Evolutionary conservation across 2,113 vertebrate species (phyloP), one percentile per base, ranked within the genome.

Genomic region (Eidolon helvum): DNA sequence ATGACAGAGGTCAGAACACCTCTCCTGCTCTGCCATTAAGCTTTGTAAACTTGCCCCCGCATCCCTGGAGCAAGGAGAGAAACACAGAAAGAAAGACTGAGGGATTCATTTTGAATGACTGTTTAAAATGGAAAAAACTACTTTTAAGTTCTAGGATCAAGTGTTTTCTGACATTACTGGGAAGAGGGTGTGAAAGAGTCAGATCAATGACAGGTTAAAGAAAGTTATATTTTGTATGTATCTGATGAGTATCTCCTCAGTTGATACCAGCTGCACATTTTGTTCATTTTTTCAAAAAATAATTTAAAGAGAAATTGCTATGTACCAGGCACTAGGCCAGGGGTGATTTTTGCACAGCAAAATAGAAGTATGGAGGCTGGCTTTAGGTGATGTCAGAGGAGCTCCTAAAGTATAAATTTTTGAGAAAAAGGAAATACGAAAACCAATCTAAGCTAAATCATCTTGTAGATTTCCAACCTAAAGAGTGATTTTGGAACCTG

Each of bases 401-500:
- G 35, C 19, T 82, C 82, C 69, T 18, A 45, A 89, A 84, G 50
- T 82, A 33, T 21, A 68, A 0, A 4, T 77, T 88, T 80, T 89
- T 63, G 38, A 94, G 30, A 66, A 79, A 95, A 77, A 77, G 71
- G 43, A 88, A 85, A 86, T 71, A 72, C 2, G 28, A 65, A 71
- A 33, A 61, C 38, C 15, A 80, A 16, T 48, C 50, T 69, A 80
- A 94, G 59, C 61, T 87, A 92, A 97, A 92, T 95, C 22, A 92
- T 24, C 63, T 10, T 84, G 55, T 35, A 84, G 63, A 63, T 94
- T 96, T 96, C 92, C 55, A 77, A 35, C 33, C 18, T 50, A n/a
- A 59, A 65, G 65, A 84, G 22, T 68, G 35, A 87, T 33, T 72
- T 94, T 82, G 28, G 48, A 90, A 69, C 40, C 38, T 43, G 75